Conservation (phyloP, 2,888 invertebrate species). For the Tetheella fluctuosa region DNA sequence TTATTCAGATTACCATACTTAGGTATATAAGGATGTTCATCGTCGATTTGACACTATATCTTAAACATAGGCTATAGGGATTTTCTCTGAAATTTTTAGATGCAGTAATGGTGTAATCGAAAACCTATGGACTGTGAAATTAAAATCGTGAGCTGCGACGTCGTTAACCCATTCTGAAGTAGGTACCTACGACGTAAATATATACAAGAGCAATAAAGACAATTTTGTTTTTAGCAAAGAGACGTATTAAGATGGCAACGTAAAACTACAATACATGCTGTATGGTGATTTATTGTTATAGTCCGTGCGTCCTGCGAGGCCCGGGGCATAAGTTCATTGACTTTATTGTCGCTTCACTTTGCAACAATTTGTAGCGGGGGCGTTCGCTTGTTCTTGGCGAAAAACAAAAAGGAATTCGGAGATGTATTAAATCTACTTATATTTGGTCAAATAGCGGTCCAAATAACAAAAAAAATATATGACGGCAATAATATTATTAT, state of each 20-base stretch:
- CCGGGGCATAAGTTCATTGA: conserved; percentile 5
- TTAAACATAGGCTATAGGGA: background rate
- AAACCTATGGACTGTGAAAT: conserved; percentile 12
- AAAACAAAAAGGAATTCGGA: background rate
- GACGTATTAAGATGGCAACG: background rate
- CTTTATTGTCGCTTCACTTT: conserved; percentile 5
- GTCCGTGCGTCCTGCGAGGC: background rate
- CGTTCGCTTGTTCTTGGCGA: background rate
- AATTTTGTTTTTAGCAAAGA: background rate
- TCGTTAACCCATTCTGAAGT: background rate
- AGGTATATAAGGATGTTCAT: too few species aligned
- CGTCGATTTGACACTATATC: background rate
- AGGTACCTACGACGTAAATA: too few species aligned
- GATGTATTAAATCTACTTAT: background rate
- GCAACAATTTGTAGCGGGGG: background rate
- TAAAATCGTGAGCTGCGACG: conserved; percentile 10
- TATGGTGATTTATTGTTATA: background rate
- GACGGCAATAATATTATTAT: too few species aligned
- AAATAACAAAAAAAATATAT: background rate
- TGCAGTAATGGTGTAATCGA: conserved; percentile 2
- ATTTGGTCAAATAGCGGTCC: background rate
- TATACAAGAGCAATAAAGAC: background rate
- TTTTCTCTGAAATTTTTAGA: background rate
- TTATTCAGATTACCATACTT: background rate
- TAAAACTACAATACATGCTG: background rate